phyloP scores from a whole-genome alignment of 1,140 invertebrate genomes.

The Bombus affinis region DNA sequence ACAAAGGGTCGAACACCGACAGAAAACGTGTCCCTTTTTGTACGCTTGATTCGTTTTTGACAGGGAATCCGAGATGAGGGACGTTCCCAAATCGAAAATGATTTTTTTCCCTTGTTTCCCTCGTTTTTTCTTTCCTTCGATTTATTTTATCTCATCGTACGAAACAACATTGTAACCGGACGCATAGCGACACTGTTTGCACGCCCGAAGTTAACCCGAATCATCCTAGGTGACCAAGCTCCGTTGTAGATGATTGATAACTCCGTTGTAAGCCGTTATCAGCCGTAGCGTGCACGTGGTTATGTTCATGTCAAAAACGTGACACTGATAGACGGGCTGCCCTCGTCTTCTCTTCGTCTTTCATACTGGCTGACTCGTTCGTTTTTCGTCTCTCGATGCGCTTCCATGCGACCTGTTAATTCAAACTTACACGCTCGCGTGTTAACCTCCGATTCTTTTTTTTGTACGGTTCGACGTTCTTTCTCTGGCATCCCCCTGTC shows the following conservation, averaged over 20 bases:
- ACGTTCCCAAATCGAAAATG: constrained; percentile 27
- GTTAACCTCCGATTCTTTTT: constrained; percentile 42
- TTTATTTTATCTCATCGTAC: neutral
- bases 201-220: constrained; percentile 54
- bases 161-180: constrained; percentile 38
- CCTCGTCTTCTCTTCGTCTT: constrained; percentile 38
- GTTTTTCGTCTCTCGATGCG: constrained; percentile 20
- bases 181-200: constrained; percentile 23
- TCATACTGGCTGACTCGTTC: constrained; percentile 1
- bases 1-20: constrained; percentile 9
- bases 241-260: constrained; percentile 72
- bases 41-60: constrained; percentile 35
- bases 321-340: constrained; percentile 62
- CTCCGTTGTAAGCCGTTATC: constrained; percentile 71
- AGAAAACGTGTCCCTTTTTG: constrained; percentile 30
- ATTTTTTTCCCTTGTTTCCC: neutral
- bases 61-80: constrained; percentile 42
- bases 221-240: constrained; percentile 64
- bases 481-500: neutral
- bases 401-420: constrained; percentile 68
- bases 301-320: constrained; percentile 69
- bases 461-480: neutral
- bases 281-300: constrained; percentile 68
- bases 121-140: neutral
- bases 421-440: constrained; percentile 68